Evolutionary conservation across 1,140 invertebrate genomes (phyloP), one percentile per base, ranked within the genome.

Genomic region (Lasaia peninsularis): DNA sequence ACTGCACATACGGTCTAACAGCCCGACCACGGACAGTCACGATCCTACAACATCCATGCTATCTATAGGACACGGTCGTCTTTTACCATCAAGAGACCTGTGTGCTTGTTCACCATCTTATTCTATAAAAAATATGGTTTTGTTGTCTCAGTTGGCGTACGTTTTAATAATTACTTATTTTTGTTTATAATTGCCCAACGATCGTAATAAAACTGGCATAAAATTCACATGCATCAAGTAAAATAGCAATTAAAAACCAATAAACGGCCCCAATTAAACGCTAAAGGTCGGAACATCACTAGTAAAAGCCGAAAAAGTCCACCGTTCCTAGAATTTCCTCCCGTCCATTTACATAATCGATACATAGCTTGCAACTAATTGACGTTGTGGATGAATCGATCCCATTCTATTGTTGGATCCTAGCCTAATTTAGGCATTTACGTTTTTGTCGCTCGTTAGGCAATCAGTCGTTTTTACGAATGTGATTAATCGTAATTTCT

Each of bases 271-370:
- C 2, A 44, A 44, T 44, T 20, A 11, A 44, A 18, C 18, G 9
- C 16, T 44, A 44, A 20, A 44, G 18, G 40, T 44, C 18, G 16
- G 16, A 44, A 44, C 40, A 10, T 52, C n/a, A 33, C 12, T 52
- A 52, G 9, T 52, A 52, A 52, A 52, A 52, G 40, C 11, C 50
- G 28, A 52, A 52, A 52, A 31, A 52, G 50, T 28, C 49, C 21
- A 51, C 2, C 24, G 21, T 32, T 32, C 24, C 50, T 48, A 37
- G 60, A 51, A 56, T 55, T 59, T 50, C n/a, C 53, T 24, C 21
- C 44, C 52, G 52, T 21, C 56, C 48, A 63, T 63, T 59, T 56
- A 31, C 62, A 63, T 63, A 63, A 59, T 63, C 62, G 57, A 63
- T 58, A 56, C 52, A 51, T 63, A 56, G 50, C 50, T 32, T 52